Evolutionary conservation across 2,113 vertebrate species (phyloP).

Genomic region (Nansenia antarctica): DNA sequence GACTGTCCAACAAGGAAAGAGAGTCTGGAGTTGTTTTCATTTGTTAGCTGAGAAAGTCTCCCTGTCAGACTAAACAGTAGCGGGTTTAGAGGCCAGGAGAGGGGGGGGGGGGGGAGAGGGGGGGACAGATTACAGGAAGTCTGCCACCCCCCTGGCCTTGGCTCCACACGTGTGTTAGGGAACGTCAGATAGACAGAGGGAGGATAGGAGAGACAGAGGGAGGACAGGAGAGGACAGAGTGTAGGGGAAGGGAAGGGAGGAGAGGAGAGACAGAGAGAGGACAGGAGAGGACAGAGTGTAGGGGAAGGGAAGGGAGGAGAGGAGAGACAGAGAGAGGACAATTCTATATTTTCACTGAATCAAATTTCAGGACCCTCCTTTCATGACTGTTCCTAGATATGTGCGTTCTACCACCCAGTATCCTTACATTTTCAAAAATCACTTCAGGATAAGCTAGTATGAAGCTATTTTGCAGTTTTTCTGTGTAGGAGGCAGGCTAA

Average conservation of each 20-base stretch:
- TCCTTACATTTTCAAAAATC: too few species aligned
- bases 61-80: slow-evolving; percentile 77
- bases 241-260: neutral
- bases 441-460: too few species aligned
- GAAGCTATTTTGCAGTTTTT: too few species aligned
- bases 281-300: neutral
- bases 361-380: too few species aligned
- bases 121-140: slow-evolving; percentile 45
- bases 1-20: slow-evolving; percentile 46
- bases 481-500: too few species aligned
- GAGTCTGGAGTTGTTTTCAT: slow-evolving; percentile 62
- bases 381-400: too few species aligned
- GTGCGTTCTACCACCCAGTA: too few species aligned
- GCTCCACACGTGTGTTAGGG: slow-evolving; percentile 42
- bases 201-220: neutral
- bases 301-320: neutral
- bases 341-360: too few species aligned
- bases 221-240: too few species aligned
- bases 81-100: slow-evolving; percentile 41
- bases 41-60: slow-evolving; percentile 42
- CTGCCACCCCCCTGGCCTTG: slow-evolving; percentile 53
- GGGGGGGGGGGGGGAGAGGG: neutral
- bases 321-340: too few species aligned
- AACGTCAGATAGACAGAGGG: slow-evolving; percentile 12
- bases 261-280: too few species aligned